Base-by-base conservation (phyloP, 2,113 vertebrate genomes). In the Sturnus vulgaris region DNA sequence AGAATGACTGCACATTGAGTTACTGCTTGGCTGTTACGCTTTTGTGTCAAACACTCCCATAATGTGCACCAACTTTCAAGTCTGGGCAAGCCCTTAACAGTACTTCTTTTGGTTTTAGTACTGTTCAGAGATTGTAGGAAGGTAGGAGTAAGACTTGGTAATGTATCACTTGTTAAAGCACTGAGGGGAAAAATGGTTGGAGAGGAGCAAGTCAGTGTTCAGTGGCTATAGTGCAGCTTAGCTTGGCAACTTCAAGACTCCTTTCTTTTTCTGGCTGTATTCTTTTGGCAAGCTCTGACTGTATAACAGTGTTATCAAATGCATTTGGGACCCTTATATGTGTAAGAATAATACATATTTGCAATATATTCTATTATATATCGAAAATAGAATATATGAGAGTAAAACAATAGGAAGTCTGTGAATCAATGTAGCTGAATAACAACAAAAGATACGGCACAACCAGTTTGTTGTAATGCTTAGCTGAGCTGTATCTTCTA, bases 71-170 rank as follows among this genome's bases (percentile, higher is more conserved):
- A 80, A 12, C 24, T 81, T 81, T 88, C 94, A 92, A 71, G 96
- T 22, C 83, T 83, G 72, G 60, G 49, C 96, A 95, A 75, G 95
- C 68, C 56, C 35, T 76, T 78, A 88, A 52, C 59, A 94, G 57
- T 77, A 10, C 59, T 64, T n/a, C 19, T 39, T 91, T 84, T 0
- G 0, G 11, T 63, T 65, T 90, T 20, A 87, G 35, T 50, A 33
- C 55, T 23, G 53, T 65, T 53, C 15, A 10, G 15, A 46, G 49
- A 11, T 6, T 63, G 33, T 64, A 46, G 81, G 57, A 91, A 91
- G 52, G 33, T 65, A 60, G 60, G 60, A 37, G 21, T 85, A 84
- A 76, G 84, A 35, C 42, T 57, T 90, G 52, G 30, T 60, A 77
- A 49, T 1, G 0, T 53, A 35, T 3, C 44, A 28, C 47, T 56